Percentiles rank a stretch among this genome's conserved stretches.
phyloP scores from a whole-genome alignment of 2,888 invertebrate species.

The Spicauda simplicius region DNA sequence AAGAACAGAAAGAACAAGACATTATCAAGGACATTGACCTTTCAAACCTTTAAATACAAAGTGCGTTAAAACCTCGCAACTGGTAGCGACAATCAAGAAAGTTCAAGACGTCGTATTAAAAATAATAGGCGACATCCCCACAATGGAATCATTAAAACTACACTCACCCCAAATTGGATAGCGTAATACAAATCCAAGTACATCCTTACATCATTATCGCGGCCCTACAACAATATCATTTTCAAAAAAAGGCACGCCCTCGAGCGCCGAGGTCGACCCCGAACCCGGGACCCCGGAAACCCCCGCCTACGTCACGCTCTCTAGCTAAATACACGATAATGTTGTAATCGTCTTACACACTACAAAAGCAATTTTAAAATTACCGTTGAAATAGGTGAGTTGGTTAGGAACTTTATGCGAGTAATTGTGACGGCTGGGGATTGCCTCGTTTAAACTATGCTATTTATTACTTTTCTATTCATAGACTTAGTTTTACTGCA shows the following conservation, averaged over 20 bases:
- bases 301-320: conserved; percentile 46
- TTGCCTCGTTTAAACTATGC: background rate
- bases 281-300: conserved; percentile 40
- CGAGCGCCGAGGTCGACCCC: conserved; percentile 50
- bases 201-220: conserved; percentile 56
- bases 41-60: conserved; percentile 14
- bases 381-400: conserved; percentile 33
- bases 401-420: conserved; percentile 31
- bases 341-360: conserved; percentile 39
- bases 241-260: conserved; percentile 58
- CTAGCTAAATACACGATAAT: conserved; percentile 58
- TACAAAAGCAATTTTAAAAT: conserved; percentile 41
- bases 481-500: too few relatives aligned
- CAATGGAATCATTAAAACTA: conserved; percentile 48
- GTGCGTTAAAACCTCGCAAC: conserved; percentile 19
- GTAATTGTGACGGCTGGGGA: background rate
- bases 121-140: conserved; percentile 36
- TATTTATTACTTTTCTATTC: background rate
- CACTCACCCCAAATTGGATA: conserved; percentile 51
- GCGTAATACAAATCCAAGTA: conserved; percentile 47
- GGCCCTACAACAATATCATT: conserved; percentile 63
- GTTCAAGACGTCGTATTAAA: conserved; percentile 42
- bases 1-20: background rate
- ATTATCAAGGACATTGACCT: conserved; percentile 21
- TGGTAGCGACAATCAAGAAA: conserved; percentile 32